Percentiles rank a stretch among this genome's conserved stretches.
Conservation (phyloP, 2,888 invertebrate species). For the Ctena decussata region DNA sequence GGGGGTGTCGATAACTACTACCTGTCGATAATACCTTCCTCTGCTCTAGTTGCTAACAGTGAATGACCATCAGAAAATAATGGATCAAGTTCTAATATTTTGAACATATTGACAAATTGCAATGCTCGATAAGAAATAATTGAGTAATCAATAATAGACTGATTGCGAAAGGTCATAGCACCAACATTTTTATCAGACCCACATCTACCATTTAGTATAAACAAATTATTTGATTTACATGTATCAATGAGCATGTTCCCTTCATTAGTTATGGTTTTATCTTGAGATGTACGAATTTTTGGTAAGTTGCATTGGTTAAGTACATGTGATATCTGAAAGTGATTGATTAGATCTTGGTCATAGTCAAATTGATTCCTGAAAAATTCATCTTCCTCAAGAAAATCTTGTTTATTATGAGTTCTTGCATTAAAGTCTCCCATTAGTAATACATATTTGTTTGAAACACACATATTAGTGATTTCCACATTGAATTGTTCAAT, state of each 20-base stretch:
- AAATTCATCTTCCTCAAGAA: not conserved
- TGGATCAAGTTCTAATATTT: no score
- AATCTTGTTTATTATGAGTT: constrained; percentile 11
- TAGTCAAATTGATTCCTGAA: not conserved
- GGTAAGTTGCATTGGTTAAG: not conserved
- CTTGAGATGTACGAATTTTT: not conserved
- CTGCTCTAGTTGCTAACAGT: no score
- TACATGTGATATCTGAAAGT: not conserved
- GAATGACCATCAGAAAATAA: no score
- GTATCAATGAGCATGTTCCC: not conserved
- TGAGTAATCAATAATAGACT: not conserved
- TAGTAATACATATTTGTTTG: not conserved
- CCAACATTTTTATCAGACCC: not conserved
- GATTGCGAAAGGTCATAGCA: not conserved
- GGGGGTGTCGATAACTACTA: no score
- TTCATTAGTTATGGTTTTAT: not conserved
- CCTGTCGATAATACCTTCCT: no score
- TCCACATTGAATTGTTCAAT: not conserved
- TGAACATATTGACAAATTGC: no score
- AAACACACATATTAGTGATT: constrained; percentile 4
- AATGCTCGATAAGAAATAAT: not conserved
- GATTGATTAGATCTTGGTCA: not conserved
- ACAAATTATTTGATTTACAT: constrained; percentile 3
- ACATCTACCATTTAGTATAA: not conserved
- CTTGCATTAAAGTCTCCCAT: constrained; percentile 1